A percentile compares a stretch with the other conserved stretches of the same genome.
Conservation (phyloP, 1,140 invertebrate species). For the Sogatella furcifera region DNA sequence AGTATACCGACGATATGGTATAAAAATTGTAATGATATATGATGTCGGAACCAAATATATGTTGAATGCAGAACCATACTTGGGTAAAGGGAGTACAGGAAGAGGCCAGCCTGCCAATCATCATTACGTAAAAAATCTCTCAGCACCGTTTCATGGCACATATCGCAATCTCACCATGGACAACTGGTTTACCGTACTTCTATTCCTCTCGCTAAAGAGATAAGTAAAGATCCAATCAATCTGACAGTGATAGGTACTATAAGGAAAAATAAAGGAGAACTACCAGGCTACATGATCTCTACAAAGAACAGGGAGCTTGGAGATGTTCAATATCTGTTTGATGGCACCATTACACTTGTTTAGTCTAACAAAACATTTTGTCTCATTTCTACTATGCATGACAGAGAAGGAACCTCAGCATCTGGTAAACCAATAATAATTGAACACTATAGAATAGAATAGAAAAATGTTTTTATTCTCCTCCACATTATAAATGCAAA, state of each 20-base stretch:
- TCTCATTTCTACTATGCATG: slow-evolving; percentile 23
- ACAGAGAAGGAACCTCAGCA: slow-evolving; percentile 13
- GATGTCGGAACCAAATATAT: slow-evolving; percentile 28
- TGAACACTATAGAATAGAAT: too few relatives aligned
- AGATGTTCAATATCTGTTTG: slow-evolving; percentile 24
- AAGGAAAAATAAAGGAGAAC: slow-evolving; percentile 17
- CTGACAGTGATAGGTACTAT: slow-evolving; percentile 19
- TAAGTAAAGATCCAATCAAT: slow-evolving; percentile 9
- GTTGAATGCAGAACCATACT: slow-evolving; percentile 29
- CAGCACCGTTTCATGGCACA: slow-evolving; percentile 10
- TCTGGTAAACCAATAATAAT: slow-evolving; percentile 18
- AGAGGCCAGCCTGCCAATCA: neutral
- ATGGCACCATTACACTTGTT: slow-evolving; percentile 26
- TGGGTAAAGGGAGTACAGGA: slow-evolving; percentile 24
- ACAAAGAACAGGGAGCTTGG: slow-evolving; percentile 4
- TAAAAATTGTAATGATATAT: slow-evolving; percentile 19
- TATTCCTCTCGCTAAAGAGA: slow-evolving; percentile 12
- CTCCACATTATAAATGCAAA: too few relatives aligned
- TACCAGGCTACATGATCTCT: slow-evolving; percentile 4
- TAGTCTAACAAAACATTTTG: slow-evolving; percentile 24
- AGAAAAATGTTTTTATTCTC: too few relatives aligned
- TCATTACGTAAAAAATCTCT: slow-evolving; percentile 10
- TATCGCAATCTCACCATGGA: slow-evolving; percentile 21
- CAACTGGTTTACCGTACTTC: slow-evolving; percentile 20
- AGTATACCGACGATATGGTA: too few relatives aligned